Base-by-base conservation (phyloP, 2,797 vertebrate species). In the Lophius americanus region DNA sequence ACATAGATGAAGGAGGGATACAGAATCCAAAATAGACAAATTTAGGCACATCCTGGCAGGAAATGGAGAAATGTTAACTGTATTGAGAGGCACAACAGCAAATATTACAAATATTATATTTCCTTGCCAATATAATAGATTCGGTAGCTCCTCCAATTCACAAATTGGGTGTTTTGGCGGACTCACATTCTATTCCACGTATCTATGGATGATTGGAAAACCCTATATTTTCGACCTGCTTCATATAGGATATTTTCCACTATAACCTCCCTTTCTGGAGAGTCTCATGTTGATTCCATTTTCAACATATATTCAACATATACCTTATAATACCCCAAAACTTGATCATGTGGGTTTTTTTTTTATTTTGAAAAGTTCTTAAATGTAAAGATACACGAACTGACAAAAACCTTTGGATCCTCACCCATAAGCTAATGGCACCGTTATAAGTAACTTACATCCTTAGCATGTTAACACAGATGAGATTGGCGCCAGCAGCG, bases 1-100 rank as follows among this genome's bases (percentile, higher is more conserved):
- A 43, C 35, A 50, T 32, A 49, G 9, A 56, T 10, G 37, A 51
- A 48, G 41, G 57, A 62, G 55, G 72, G 57, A 62, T 43, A 67
- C 13, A 57, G 41, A 58, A 51, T 72, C 47, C 0, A 2, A 70
- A 70, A 82, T 55, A 73, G 49, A 69, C 38, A 57, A 23, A 49
- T 52, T 42, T 11, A 44, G 37, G 36, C 64, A 78, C 37, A 79
- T 88, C 86, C 70, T 80, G 64, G 6, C 83, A 90, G 88, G 89
- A 91, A 90, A 77, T 68, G 23, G 43, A 73, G 64, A 48, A 68
- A 37, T 58, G 60, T 55, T 52, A 68, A 50, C 46, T 55, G 33
- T 42, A 37, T 52, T 78, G 64, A 58, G 64, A 70, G 53, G 63
- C n/a, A 33, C 46, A 57, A 73, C 81, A 87, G 80, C 76, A 89